A percentile compares a stretch with the other conserved stretches of the same genome.
Conservation (phyloP, 2,113 vertebrate species). For the Cairina moschata region DNA sequence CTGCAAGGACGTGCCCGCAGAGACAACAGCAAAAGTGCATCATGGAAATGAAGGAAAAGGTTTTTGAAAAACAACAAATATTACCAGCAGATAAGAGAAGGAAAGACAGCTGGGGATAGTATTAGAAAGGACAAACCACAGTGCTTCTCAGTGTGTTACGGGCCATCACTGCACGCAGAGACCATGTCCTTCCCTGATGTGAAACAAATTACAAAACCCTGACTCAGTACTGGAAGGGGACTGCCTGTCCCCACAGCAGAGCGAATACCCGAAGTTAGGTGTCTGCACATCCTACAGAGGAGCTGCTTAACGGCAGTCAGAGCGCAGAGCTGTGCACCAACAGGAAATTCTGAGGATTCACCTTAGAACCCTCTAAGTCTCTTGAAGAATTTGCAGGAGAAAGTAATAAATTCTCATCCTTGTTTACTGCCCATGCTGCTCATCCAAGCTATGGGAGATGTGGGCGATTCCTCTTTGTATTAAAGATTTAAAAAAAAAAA, state of each 20-base stretch:
- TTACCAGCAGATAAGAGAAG: background rate
- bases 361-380: background rate
- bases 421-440: background rate
- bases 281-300: rapidly evolving
- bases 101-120: background rate
- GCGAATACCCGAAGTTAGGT: rapidly evolving
- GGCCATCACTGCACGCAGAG: background rate
- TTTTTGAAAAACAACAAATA: background rate
- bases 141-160: background rate
- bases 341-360: background rate
- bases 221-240: too few relatives aligned
- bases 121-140: background rate
- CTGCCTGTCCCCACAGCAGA: background rate
- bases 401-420: background rate
- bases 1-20: background rate
- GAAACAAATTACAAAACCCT: background rate
- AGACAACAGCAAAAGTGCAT: rapidly evolving
- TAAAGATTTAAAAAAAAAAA: background rate
- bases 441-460: background rate
- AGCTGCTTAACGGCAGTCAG: background rate
- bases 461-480: background rate
- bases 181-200: background rate
- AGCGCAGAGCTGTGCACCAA: background rate
- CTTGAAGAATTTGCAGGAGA: background rate
- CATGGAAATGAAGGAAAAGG: background rate